Percentiles rank a stretch among this genome's conserved stretches.
Conservation (phyloP, 2,888 invertebrate species). For the Leucophenga montana region DNA sequence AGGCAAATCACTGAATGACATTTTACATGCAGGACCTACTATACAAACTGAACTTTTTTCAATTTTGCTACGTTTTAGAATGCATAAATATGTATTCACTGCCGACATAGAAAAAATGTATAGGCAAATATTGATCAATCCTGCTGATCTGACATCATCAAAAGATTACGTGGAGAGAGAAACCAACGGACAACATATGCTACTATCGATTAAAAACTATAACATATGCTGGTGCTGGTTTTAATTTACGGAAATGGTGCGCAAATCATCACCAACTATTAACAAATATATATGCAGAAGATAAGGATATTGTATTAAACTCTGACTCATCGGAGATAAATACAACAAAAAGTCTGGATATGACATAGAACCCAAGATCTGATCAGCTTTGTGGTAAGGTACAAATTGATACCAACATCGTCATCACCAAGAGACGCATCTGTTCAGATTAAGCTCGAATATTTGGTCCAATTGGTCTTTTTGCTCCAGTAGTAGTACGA, state of each 20-base stretch:
- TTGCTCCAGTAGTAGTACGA: too few species aligned
- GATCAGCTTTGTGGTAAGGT: background rate
- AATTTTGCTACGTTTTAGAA: constrained; percentile 17
- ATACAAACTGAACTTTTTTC: constrained; percentile 20
- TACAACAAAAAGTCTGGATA: background rate
- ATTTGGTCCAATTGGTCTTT: too few species aligned
- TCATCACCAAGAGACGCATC: too few species aligned
- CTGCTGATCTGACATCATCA: constrained; percentile 1
- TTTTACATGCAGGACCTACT: background rate
- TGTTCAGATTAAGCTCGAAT: too few species aligned
- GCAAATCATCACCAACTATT: constrained; percentile 24
- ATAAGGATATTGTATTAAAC: constrained; percentile 16
- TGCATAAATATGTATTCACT: constrained; percentile 3
- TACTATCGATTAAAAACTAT: constrained; percentile 7
- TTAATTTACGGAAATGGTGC: constrained; percentile 26
- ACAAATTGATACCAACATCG: too few species aligned
- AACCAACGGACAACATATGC: background rate
- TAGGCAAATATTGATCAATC: constrained; percentile 11
- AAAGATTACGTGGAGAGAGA: background rate
- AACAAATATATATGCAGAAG: background rate
- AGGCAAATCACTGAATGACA: constrained; percentile 12
- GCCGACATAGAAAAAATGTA: constrained; percentile 26
- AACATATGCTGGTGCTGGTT: background rate
- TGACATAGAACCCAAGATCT: background rate
- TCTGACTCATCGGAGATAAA: background rate